Base-by-base conservation (phyloP, 2,888 invertebrate genomes). In the Alloscopus bannaensis region DNA sequence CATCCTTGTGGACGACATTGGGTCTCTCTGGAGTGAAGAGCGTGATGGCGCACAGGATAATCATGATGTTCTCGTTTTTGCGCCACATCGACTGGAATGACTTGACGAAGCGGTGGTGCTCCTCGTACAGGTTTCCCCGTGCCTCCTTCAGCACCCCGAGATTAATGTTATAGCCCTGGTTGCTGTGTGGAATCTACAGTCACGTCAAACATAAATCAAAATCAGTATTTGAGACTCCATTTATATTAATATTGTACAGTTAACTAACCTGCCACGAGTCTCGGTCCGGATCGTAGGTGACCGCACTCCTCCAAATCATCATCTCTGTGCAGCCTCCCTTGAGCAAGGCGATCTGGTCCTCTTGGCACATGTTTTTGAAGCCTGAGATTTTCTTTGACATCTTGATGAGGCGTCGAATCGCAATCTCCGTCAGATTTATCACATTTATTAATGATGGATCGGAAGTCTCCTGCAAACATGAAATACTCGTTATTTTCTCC, bases 281-380 rank as follows among this genome's bases (percentile, higher is more conserved):
- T 85, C 93, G 92, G 85, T 94, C 95, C 0, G 93, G 92, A 87
- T 98, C 96, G 87, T 97, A 99, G 59, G 94, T 95, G 90, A 95
- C 94, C 0, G 95, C 95, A 84, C 98, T 97, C 16, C 97, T 91
- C 66, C 99, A 91, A 76, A 99, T 94, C 93, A 99, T 94, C 93
- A 99, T 94, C 89, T 99, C 98, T 60, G 96, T 97, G 87, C 97
- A 97, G 0, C 98, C 97, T 0, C 97, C 97, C 88, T 97, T 97
- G 8, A 97, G 88, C 13, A 96, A 89, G 22, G 93, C 92, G 68
- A 96, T 93, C 89, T 98, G 98, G 88, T 98, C 98, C 86, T 95
- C 96, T 87, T 97, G 96, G 87, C 96, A 95, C 92, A 99, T 94
- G 87, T 94, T 94, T 88, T 95, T 94, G 89, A 99, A 99, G 1